These are phyloP conservation scores for Stenchaetothrips biformis DNA, from an alignment of 2,888 invertebrate species.

Conservation along the genomic window DNA sequence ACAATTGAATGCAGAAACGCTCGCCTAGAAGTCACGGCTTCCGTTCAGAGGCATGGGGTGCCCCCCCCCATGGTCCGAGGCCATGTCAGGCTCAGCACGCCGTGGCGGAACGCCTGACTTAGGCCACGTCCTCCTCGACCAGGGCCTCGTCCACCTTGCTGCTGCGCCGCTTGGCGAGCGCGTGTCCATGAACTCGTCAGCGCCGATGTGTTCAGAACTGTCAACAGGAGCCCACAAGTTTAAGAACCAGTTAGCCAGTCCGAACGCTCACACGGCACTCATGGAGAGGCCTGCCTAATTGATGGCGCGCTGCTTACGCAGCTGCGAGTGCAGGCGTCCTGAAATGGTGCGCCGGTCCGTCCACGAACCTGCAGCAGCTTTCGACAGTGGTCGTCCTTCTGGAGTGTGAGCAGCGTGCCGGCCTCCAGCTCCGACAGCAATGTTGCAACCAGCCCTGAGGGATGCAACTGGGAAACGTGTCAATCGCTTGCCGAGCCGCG, in stretches of 20 bases:
- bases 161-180: background rate
- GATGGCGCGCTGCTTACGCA: background rate
- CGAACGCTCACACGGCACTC: too few species aligned
- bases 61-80: too few species aligned
- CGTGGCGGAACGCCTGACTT: background rate
- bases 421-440: background rate
- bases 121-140: background rate
- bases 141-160: background rate
- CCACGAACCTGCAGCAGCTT: background rate
- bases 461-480: background rate
- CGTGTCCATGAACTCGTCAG: conserved; percentile 1
- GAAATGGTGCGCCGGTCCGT: background rate
- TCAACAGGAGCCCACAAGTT: too few species aligned
- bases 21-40: too few species aligned
- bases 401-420: background rate
- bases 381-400: background rate
- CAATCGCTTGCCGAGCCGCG: too few species aligned
- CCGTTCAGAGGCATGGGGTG: too few species aligned
- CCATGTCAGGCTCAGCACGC: too few species aligned
- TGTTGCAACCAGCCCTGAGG: background rate
- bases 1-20: too few species aligned
- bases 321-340: background rate
- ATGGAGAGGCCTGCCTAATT: too few species aligned
- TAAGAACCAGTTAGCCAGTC: too few species aligned
- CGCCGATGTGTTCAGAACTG: background rate